Conservation (phyloP, 2,797 vertebrate species). For the Alca torda region DNA sequence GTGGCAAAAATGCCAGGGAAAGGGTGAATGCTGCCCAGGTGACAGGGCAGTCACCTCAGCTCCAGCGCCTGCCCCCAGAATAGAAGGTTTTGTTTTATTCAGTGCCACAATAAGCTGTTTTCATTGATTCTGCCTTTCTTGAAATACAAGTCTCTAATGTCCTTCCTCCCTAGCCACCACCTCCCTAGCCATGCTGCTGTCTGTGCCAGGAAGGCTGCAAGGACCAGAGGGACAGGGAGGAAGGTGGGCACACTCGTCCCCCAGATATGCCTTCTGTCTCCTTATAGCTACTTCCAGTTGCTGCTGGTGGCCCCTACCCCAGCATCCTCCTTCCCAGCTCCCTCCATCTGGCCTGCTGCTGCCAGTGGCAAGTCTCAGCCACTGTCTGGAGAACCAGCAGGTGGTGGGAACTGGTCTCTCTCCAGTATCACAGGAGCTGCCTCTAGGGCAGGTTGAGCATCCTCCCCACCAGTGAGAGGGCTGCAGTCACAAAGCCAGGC, state of each 20-base stretch:
- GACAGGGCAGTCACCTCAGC: background rate
- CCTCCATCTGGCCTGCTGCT: background rate
- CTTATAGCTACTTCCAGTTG: background rate
- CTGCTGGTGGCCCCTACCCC: background rate
- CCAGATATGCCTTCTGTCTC: background rate
- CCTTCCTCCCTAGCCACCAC: background rate
- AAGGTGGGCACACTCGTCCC: background rate
- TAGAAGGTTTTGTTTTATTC: background rate
- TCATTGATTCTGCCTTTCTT: background rate
- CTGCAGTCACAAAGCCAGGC: background rate
- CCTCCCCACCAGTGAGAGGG: background rate
- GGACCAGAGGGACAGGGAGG: background rate
- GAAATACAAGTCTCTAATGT: background rate
- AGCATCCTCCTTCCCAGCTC: background rate
- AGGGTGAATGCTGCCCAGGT: background rate
- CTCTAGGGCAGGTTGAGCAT: background rate
- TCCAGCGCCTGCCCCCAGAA: background rate
- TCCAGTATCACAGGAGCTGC: background rate
- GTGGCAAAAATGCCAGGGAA: background rate
- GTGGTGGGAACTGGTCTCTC: background rate
- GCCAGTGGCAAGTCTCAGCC: background rate
- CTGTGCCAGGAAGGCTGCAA: background rate
- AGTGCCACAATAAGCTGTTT: background rate
- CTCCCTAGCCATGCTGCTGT: background rate
- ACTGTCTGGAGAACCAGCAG: conserved; percentile 4